Evolutionary conservation across 1,140 invertebrate genomes (phyloP), one percentile per base, ranked within the genome.

Genomic region (Drosophila leontia): DNA sequence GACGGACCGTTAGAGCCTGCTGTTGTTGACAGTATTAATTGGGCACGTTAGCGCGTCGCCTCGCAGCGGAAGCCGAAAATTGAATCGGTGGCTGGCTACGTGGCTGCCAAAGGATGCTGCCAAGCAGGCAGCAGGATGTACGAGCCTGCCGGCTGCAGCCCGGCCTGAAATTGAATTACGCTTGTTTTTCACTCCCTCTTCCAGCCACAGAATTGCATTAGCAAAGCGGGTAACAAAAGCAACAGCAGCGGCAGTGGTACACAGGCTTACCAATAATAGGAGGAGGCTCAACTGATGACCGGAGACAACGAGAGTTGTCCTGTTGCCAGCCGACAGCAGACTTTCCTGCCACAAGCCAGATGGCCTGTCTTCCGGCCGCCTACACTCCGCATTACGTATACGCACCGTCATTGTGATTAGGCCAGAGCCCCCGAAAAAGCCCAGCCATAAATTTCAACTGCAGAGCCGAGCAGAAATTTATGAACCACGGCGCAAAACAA

Each of bases 11-110:
- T 55, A 13, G 71, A 55, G 32, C 56, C 78, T 77, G 78, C 68
- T 84, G 53, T 56, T 56, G 82, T 81, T 84, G 82, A 85, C 82
- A 81, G 82, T 81, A 84, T 81, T 84, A 84, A 84, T 84, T 84
- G 82, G 59, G 72, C 72, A 85, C 78, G 81, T 85, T 84, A 85
- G 68, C 67, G 82, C 34, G 34, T 42, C 26, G 65, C 57, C 44
- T 32, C 23, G 68, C 53, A 47, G 61, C 48, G 44, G 56, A 58
- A 68, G 45, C 58, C 51, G 71, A 61, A 84, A 84, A 84, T 84
- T 84, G 58, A 86, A 84, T 84, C 85, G 62, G 35, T 57, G 57
- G 64, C 32, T 12, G 32, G 32, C 60, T 71, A 67, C 60, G 64
- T 69, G 77, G 68, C 76, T 44, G 29, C 19, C 41, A 42, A 51